phyloP scores from a whole-genome alignment of 2,888 invertebrate species.

The Papilio gigon region DNA sequence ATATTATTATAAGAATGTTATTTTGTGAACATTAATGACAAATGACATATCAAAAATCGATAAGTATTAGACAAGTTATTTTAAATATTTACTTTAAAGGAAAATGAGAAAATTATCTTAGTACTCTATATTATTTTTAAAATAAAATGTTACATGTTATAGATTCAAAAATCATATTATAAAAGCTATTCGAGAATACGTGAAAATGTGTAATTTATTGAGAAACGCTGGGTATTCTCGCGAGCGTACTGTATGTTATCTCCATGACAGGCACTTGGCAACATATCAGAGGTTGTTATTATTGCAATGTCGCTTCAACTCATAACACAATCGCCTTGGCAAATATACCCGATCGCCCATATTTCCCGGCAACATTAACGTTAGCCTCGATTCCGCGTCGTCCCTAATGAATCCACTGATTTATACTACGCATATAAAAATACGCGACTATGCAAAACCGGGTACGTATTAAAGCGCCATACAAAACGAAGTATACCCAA shows the following conservation, averaged over 20 bases:
- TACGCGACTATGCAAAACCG: conserved; percentile 44
- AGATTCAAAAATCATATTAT: conserved; percentile 3
- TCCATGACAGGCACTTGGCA: conserved; percentile 72
- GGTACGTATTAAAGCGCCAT: conserved; percentile 37
- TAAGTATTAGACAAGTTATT: background rate
- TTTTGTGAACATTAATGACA: background rate
- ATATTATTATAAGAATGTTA: no score
- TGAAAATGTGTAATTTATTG: conserved; percentile 19
- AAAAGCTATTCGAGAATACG: conserved; percentile 5
- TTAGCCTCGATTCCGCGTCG: conserved; percentile 57
- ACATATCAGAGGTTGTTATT: conserved; percentile 73
- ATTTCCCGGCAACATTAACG: conserved; percentile 68
- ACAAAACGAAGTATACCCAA: conserved; percentile 30
- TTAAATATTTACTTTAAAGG: background rate
- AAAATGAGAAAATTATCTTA: background rate
- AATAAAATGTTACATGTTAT: background rate
- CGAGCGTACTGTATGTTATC: conserved; percentile 58
- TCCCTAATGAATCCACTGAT: conserved; percentile 57
- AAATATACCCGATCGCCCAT: conserved; percentile 67
- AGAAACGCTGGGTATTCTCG: conserved; percentile 8
- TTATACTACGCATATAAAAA: conserved; percentile 49
- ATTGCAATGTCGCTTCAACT: conserved; percentile 72
- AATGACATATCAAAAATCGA: background rate
- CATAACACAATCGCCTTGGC: conserved; percentile 72
- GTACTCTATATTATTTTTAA: background rate